Conservation (phyloP, 2,113 vertebrate genomes). For the Hyla sarda region DNA sequence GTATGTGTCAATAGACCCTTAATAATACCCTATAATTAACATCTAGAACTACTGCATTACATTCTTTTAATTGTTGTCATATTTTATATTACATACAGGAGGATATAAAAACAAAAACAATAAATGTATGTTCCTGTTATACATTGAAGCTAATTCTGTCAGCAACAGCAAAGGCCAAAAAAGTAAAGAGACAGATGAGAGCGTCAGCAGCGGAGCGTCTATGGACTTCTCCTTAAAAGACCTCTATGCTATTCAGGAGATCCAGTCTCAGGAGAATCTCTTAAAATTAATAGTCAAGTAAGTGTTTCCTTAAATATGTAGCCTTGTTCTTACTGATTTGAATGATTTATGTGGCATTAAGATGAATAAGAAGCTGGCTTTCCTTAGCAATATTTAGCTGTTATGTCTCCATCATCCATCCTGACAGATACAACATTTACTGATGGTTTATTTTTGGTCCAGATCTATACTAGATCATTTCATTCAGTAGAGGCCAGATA, state of each 20-base stretch:
- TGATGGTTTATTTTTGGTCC: not conserved
- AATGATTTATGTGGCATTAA: constrained; percentile 30
- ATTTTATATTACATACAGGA: constrained; percentile 72
- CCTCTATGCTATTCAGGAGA: constrained; percentile 94
- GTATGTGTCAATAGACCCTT: too few relatives aligned
- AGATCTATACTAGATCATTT: not conserved
- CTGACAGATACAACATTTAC: not conserved
- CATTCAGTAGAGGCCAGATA: too few relatives aligned
- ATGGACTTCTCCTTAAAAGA: constrained; percentile 96
- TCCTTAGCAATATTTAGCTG: not conserved
- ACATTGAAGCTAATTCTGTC: constrained; percentile 92
- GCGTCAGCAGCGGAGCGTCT: constrained; percentile 69
- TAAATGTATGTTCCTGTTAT: constrained; percentile 96
- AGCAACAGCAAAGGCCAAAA: constrained; percentile 94
- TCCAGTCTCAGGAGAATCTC: constrained; percentile 90
- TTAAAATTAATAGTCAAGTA: constrained; percentile 83
- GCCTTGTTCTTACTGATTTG: not conserved
- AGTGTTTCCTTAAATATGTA: constrained; percentile 65
- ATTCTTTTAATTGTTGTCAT: too few relatives aligned
- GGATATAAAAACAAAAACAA: constrained; percentile 87
- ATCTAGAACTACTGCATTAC: too few relatives aligned
- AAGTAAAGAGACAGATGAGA: constrained; percentile 73
- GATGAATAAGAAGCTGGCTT: not conserved
- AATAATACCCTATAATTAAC: too few relatives aligned
- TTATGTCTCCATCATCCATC: not conserved